Conservation (phyloP, 2,888 invertebrate genomes). For the Spodoptera exigua region DNA sequence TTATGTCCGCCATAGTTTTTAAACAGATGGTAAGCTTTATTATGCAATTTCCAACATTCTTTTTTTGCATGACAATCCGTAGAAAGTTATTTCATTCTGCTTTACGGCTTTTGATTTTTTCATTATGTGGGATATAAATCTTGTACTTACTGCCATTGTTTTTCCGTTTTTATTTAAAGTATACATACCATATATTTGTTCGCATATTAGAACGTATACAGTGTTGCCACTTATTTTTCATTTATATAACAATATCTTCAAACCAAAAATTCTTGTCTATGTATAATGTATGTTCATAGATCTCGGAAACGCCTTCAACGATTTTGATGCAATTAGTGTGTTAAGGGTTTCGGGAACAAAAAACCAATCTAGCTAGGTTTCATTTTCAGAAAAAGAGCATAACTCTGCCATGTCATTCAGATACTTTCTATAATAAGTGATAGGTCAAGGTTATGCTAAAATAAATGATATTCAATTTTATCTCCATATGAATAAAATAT, state of each 20-base stretch:
- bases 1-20: constrained; percentile 34
- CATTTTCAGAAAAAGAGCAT: no score
- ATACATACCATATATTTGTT: neutral
- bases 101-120: neutral
- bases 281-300: no score
- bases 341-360: no score
- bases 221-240: no score
- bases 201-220: neutral
- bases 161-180: no score
- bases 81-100: constrained; percentile 10
- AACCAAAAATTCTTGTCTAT: no score
- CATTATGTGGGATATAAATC: neutral
- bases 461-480: constrained; percentile 12
- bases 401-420: no score
- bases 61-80: constrained; percentile 32
- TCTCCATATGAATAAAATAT: neutral
- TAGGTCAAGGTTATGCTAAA: constrained; percentile 5
- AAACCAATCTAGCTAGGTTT: no score
- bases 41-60: constrained; percentile 20
- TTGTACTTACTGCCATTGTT: neutral
- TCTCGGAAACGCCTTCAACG: no score
- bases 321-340: no score
- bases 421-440: no score
- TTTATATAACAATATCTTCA: no score
- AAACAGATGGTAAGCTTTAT: constrained; percentile 46